phyloP scores from a whole-genome alignment of 2,888 invertebrate genomes.

The Pandemis heparana region DNA sequence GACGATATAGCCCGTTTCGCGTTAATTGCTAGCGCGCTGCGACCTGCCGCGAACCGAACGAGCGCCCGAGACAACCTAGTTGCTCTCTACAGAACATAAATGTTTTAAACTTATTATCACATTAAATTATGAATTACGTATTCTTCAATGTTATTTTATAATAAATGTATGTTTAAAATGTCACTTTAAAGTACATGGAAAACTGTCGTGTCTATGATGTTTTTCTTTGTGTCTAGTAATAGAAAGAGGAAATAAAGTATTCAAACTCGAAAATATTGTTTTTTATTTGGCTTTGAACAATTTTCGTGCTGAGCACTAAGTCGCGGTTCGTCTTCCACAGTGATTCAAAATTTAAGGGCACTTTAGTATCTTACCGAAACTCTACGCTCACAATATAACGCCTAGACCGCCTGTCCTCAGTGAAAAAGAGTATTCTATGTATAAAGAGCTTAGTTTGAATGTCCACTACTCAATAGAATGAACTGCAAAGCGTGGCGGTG shows the following conservation, averaged over 20 bases:
- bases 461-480: neutral
- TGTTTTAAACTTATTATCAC: constrained; percentile 74
- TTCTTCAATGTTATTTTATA: constrained; percentile 57
- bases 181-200: constrained; percentile 32
- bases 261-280: constrained; percentile 17
- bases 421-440: neutral
- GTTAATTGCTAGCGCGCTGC: constrained; percentile 4
- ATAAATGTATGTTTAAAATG: constrained; percentile 25
- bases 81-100: constrained; percentile 69
- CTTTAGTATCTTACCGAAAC: neutral
- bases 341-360: neutral
- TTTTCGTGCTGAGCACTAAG: neutral
- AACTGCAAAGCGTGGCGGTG: neutral
- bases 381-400: neutral
- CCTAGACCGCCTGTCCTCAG: neutral
- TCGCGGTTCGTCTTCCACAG: neutral
- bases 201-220: constrained; percentile 44
- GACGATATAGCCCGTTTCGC: neutral
- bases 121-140: constrained; percentile 81
- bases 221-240: constrained; percentile 41
- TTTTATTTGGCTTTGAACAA: neutral
- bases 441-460: neutral
- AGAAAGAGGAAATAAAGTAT: constrained; percentile 39
- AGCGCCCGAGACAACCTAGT: constrained; percentile 67
- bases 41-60: neutral